Conservation (phyloP, 2,113 vertebrate genomes). For the Calidris pygmaea region DNA sequence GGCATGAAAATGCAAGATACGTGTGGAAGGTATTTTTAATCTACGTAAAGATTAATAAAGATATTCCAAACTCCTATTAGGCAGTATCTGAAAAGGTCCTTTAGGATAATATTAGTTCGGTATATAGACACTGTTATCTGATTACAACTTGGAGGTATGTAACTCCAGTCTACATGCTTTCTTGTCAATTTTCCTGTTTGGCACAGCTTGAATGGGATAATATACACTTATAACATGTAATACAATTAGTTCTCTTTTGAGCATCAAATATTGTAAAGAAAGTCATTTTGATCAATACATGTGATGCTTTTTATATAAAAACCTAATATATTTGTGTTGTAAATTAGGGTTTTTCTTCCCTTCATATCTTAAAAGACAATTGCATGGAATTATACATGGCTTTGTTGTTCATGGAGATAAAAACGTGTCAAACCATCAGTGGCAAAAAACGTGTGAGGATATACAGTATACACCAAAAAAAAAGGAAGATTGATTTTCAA, state of each 20-base stretch:
- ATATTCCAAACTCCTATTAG: not conserved
- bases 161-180: constrained; percentile 41
- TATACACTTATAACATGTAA: constrained; percentile 67
- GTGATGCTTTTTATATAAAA: constrained; percentile 70
- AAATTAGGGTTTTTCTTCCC: constrained; percentile 64
- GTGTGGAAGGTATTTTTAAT: constrained; percentile 16
- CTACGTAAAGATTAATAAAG: constrained; percentile 12
- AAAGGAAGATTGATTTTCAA: constrained; percentile 69
- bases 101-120: not conserved
- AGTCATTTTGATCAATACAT: constrained; percentile 74
- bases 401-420: constrained; percentile 73
- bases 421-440: constrained; percentile 69
- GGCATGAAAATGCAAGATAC: not conserved
- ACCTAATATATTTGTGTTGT: constrained; percentile 69
- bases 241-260: constrained; percentile 70
- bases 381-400: constrained; percentile 67
- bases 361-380: constrained; percentile 73
- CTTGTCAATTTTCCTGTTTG: constrained; percentile 67
- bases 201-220: constrained; percentile 69
- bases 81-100: not conserved
- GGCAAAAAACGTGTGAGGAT: constrained; percentile 52
- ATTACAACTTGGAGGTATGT: constrained; percentile 32
- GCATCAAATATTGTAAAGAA: constrained; percentile 71
- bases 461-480: constrained; percentile 61
- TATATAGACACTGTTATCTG: not conserved